Evolutionary conservation across 2,888 invertebrate species (phyloP).

Genomic region (Ctena decussata): DNA sequence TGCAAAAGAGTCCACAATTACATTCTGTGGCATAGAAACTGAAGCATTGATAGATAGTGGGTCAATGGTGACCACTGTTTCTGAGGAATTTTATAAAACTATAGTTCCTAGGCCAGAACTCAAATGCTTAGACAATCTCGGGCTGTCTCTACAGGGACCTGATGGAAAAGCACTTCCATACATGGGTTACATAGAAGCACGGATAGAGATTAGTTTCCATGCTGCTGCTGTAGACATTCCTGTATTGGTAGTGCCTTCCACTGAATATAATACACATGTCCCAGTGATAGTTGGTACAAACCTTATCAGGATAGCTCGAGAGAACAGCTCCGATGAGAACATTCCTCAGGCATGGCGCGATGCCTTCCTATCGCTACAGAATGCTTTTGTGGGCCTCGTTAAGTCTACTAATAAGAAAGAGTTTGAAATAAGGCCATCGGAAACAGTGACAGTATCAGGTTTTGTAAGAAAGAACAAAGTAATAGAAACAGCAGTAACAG

Average conservation of each 20-base stretch:
- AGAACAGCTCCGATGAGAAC: background rate
- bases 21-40: background rate
- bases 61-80: slow-evolving; percentile 18
- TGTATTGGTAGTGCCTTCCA: background rate
- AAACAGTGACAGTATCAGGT: slow-evolving; percentile 8
- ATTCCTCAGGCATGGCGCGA: background rate
- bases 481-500: slow-evolving; percentile 18
- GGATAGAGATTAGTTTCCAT: background rate
- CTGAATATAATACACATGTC: background rate
- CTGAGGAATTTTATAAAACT: background rate
- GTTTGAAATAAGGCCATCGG: slow-evolving; percentile 16
- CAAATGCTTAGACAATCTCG: background rate
- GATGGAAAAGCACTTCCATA: slow-evolving; percentile 11
- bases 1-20: background rate
- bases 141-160: background rate
- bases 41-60: slow-evolving; percentile 28
- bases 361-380: background rate
- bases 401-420: slow-evolving; percentile 15
- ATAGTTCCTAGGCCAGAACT: background rate
- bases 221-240: background rate
- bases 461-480: background rate
- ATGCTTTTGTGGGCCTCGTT: background rate
- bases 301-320: background rate
- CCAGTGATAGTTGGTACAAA: slow-evolving; percentile 19
- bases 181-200: slow-evolving; percentile 13